phyloP scores from a whole-genome alignment of 2,113 vertebrate species.

The Clinocottus analis region DNA sequence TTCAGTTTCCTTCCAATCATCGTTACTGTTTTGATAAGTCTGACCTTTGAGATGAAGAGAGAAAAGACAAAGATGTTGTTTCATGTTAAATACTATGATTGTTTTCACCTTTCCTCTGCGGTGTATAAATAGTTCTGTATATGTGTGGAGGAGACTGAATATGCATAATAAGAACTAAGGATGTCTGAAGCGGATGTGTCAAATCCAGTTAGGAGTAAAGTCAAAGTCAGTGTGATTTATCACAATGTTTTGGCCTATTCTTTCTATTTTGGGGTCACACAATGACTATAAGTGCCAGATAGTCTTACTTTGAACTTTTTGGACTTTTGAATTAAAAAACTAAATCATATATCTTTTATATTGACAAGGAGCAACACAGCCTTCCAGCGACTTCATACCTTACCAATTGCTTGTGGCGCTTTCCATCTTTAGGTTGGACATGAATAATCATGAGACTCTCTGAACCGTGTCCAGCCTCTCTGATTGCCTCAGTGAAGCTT shows the following conservation, averaged over 20 bases:
- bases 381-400: conserved; percentile 18
- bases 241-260: too few relatives aligned
- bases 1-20: conserved; percentile 63
- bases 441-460: conserved; percentile 52
- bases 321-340: not conserved
- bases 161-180: not conserved
- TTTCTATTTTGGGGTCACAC: not conserved
- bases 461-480: conserved; percentile 38
- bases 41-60: conserved; percentile 68
- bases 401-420: conserved; percentile 22
- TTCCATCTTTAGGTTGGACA: conserved; percentile 36
- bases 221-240: not conserved
- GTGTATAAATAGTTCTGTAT: not conserved
- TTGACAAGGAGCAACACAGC: conserved; percentile 15
- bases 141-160: not conserved
- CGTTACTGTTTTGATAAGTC: conserved; percentile 67
- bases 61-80: not conserved
- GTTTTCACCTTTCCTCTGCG: not conserved
- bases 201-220: not conserved
- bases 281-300: not conserved
- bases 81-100: conserved; percentile 3
- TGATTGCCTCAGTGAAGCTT: conserved; percentile 6
- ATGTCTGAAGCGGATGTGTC: not conserved
- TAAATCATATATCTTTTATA: not conserved
- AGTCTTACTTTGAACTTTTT: not conserved